Conservation (phyloP, 2,888 invertebrate genomes). For the Nemotelus pantherinus region DNA sequence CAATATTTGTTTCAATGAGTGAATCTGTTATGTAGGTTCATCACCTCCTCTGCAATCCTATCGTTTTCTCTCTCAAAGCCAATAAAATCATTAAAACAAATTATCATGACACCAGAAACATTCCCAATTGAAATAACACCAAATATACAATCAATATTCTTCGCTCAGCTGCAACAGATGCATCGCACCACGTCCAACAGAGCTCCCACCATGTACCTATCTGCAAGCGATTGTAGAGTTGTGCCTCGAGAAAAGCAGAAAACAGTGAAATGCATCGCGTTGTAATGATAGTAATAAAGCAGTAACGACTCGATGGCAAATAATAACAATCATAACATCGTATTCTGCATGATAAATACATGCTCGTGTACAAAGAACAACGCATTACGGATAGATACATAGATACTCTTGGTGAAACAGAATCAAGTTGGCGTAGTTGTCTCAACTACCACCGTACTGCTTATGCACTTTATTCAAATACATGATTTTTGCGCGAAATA, state of each 20-base stretch:
- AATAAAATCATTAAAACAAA: conserved; percentile 47
- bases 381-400: conserved; percentile 27
- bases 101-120: conserved; percentile 21
- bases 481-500: conserved; percentile 22
- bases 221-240: not conserved
- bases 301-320: conserved; percentile 45
- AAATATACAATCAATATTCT: conserved; percentile 41
- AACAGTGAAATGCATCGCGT: conserved; percentile 42
- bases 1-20: no score
- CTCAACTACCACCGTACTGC: not conserved
- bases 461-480: not conserved
- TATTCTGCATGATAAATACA: conserved; percentile 48
- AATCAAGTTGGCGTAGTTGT: not conserved
- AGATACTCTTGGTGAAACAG: conserved; percentile 16
- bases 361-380: conserved; percentile 45
- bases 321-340: conserved; percentile 49
- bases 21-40: no score
- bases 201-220: no score
- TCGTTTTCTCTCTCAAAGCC: not conserved
- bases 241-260: conserved; percentile 34
- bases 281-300: conserved; percentile 50
- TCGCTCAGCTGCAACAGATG: not conserved
- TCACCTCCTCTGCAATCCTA: not conserved
- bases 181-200: no score
- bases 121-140: not conserved